Percentiles rank a stretch among this genome's conserved stretches.
Conservation (phyloP, 2,888 invertebrate genomes). For the Agrilus mali region DNA sequence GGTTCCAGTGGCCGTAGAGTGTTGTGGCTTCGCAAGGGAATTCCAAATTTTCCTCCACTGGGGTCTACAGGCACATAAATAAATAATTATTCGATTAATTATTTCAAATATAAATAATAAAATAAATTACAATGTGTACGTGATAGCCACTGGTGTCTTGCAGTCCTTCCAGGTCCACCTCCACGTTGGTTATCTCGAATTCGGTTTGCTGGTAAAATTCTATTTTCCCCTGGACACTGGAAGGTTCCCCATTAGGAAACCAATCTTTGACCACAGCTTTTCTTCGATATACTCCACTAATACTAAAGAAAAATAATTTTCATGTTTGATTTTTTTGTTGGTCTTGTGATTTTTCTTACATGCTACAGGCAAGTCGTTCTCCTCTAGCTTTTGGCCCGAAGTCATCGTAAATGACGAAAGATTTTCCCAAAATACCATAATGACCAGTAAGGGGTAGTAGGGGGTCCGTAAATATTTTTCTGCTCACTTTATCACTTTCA, state of each 20-base stretch:
- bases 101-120: conserved; percentile 11
- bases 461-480: conserved; percentile 67
- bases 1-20: conserved; percentile 79
- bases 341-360: conserved; percentile 40
- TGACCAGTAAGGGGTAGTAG: conserved; percentile 64
- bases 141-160: conserved; percentile 59
- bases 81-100: background rate
- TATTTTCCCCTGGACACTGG: conserved; percentile 57
- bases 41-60: conserved; percentile 68
- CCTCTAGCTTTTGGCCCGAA: conserved; percentile 79
- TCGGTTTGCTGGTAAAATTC: conserved; percentile 78
- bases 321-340: background rate
- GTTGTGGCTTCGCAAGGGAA: conserved; percentile 80
- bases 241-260: conserved; percentile 66
- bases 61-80: conserved; percentile 42
- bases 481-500: conserved; percentile 50
- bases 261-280: conserved; percentile 80
- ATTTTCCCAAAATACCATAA: conserved; percentile 62
- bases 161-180: conserved; percentile 63
- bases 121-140: conserved; percentile 58
- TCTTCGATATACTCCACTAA: conserved; percentile 59
- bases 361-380: conserved; percentile 77
- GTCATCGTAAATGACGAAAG: conserved; percentile 79
- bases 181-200: conserved; percentile 69
- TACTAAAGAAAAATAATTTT: conserved; percentile 36